phyloP scores from a whole-genome alignment of 1,140 invertebrate species.

The Hetaerina americana region DNA sequence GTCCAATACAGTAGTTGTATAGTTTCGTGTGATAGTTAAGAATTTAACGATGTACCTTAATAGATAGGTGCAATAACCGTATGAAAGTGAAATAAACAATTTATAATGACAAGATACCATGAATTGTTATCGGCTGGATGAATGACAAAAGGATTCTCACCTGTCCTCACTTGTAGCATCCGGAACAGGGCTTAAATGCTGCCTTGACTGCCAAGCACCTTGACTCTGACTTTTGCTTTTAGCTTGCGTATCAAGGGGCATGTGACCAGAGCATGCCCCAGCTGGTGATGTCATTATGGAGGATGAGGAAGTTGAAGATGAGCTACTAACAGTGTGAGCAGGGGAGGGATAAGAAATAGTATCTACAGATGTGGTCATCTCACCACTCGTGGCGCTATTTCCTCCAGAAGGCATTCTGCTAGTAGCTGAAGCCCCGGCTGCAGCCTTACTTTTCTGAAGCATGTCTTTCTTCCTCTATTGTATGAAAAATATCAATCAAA shows the following conservation, averaged over 20 bases:
- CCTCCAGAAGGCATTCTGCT: background rate
- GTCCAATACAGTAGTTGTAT: too few species aligned
- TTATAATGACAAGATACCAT: too few species aligned
- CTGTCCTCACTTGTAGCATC: background rate
- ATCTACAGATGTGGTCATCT: too few species aligned
- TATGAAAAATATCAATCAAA: conserved; percentile 25
- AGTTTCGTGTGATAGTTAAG: too few species aligned
- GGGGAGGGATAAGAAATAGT: background rate
- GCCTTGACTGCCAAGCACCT: conserved; percentile 12
- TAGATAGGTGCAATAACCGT: too few species aligned
- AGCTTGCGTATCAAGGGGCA: background rate
- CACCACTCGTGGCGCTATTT: background rate
- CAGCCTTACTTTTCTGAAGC: conserved; percentile 26
- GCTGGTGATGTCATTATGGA: background rate
- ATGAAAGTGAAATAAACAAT: too few species aligned
- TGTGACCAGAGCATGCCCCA: background rate
- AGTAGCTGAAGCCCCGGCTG: background rate
- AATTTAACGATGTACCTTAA: too few species aligned
- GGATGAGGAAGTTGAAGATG: background rate
- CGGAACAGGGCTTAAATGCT: background rate
- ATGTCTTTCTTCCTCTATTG: conserved; percentile 33
- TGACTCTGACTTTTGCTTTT: conserved; percentile 26
- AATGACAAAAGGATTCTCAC: too few species aligned
- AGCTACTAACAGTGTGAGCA: background rate
- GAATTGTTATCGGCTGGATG: too few species aligned